Percentiles rank a stretch among this genome's conserved stretches.
These are phyloP conservation scores for Peromyscus polionotus DNA, from an alignment of 2,113 vertebrate genomes.

Conservation along the genomic window DNA sequence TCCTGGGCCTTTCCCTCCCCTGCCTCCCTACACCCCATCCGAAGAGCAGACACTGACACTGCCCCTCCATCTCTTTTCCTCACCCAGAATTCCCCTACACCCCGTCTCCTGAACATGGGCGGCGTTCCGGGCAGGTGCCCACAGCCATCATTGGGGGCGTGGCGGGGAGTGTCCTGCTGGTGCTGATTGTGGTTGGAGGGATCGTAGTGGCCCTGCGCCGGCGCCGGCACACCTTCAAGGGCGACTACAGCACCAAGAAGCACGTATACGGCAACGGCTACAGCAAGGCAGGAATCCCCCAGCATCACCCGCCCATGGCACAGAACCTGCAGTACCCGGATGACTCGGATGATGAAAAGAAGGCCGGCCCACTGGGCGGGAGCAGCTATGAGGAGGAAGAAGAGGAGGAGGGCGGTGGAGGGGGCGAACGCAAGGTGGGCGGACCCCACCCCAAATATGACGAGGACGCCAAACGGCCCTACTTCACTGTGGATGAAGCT, in stretches of 20 bases:
- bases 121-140: conserved; percentile 88
- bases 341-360: conserved; percentile 98
- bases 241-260: conserved; percentile 99
- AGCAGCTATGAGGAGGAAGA: conserved; percentile 91
- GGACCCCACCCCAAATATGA: conserved; percentile 91
- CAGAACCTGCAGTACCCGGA: conserved; percentile 98
- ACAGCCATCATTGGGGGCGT: conserved; percentile 94
- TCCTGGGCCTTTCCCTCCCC: conserved; percentile 86
- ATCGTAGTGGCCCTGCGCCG: conserved; percentile 95
- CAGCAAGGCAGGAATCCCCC: conserved; percentile 94
- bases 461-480: conserved; percentile 97
- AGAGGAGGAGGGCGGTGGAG: conserved; percentile 84
- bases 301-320: conserved; percentile 93
- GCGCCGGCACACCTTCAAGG: conserved; percentile 99
- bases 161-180: conserved; percentile 93
- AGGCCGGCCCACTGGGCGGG: conserved; percentile 92
- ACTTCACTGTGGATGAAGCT: conserved; percentile 98
- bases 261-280: conserved; percentile 98
- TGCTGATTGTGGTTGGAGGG: conserved; percentile 91
- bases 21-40: conserved; percentile 86
- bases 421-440: conserved; percentile 89
- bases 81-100: conserved; percentile 97
- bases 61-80: conserved; percentile 98
- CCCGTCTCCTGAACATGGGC: conserved; percentile 86
- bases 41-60: conserved; percentile 93